Evolutionary conservation across 2,888 invertebrate species (phyloP).

Genomic region (Gastracanthus pulcherrimus): DNA sequence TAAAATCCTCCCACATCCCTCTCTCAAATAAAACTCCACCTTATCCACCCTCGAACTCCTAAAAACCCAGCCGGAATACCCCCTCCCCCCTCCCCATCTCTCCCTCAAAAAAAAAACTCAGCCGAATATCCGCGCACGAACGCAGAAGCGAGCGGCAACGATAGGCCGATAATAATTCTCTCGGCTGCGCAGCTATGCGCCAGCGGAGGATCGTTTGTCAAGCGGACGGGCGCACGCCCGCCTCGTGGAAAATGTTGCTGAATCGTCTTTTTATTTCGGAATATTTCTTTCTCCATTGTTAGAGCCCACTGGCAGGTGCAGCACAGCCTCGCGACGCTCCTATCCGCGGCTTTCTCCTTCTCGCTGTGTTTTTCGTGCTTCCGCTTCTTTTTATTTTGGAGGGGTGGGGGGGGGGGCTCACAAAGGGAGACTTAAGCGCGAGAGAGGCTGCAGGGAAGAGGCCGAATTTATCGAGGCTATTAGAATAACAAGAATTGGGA

Average conservation of each 20-base stretch:
- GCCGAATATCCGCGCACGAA: neutral
- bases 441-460: neutral
- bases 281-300: constrained; percentile 53
- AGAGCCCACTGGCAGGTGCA: constrained; percentile 49
- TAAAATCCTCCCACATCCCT: neutral
- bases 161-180: constrained; percentile 16
- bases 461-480: constrained; percentile 52
- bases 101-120: neutral
- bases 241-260: constrained; percentile 47
- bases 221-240: constrained; percentile 5
- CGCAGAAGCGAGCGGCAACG: too few species aligned
- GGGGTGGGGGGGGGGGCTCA: constrained; percentile 5
- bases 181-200: neutral
- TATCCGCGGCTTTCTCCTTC: neutral
- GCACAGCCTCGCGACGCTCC: constrained; percentile 15
- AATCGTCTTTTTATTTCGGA: constrained; percentile 56
- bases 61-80: neutral
- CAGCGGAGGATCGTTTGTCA: constrained; percentile 41
- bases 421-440: constrained; percentile 26
- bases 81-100: constrained; percentile 14
- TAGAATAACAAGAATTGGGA: constrained; percentile 50
- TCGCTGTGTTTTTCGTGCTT: neutral
- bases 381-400: neutral
- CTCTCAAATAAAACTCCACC: neutral
- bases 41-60: neutral